Percentiles rank a stretch among this genome's conserved stretches.
phyloP scores from a whole-genome alignment of 2,797 vertebrate species.

The Morus bassanus region DNA sequence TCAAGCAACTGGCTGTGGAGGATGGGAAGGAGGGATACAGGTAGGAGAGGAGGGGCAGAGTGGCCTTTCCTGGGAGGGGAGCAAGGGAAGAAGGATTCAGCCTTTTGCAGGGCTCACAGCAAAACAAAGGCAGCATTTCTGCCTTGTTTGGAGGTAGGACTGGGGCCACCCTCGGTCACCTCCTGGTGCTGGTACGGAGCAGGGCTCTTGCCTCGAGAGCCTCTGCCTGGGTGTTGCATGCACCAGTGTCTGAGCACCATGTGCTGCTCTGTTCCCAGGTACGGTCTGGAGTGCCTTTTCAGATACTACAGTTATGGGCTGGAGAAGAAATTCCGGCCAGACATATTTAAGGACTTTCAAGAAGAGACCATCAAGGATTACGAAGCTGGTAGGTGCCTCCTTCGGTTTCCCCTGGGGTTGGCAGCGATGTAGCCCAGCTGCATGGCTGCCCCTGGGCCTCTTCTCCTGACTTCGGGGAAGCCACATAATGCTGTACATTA shows the following conservation, averaged over 20 bases:
- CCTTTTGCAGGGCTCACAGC: not conserved
- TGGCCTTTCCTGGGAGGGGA: not conserved
- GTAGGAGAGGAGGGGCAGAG: conserved; percentile 61
- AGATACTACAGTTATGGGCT: conserved; percentile 98
- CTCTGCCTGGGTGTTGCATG: not conserved
- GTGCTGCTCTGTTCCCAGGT: conserved; percentile 75
- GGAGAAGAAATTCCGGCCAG: conserved; percentile 95
- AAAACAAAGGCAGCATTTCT: not conserved
- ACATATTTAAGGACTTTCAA: conserved; percentile 98
- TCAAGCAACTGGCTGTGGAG: conserved; percentile 94
- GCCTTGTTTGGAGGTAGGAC: not conserved
- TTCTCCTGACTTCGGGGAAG: not conserved
- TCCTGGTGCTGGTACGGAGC: not conserved
- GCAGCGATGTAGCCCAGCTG: too few species aligned
- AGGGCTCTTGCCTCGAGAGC: not conserved
- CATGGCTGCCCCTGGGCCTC: not conserved
- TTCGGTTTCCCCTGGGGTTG: not conserved
- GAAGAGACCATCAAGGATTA: conserved; percentile 97
- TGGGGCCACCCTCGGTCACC: not conserved
- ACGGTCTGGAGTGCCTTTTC: conserved; percentile 98
- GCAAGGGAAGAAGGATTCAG: not conserved
- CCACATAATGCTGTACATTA: accelerated
- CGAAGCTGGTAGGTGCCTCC: conserved; percentile 85
- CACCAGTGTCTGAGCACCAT: not conserved
- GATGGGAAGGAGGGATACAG: conserved; percentile 98